phyloP scores from a whole-genome alignment of 2,113 vertebrate genomes.

The Colistium nudipinnis region DNA sequence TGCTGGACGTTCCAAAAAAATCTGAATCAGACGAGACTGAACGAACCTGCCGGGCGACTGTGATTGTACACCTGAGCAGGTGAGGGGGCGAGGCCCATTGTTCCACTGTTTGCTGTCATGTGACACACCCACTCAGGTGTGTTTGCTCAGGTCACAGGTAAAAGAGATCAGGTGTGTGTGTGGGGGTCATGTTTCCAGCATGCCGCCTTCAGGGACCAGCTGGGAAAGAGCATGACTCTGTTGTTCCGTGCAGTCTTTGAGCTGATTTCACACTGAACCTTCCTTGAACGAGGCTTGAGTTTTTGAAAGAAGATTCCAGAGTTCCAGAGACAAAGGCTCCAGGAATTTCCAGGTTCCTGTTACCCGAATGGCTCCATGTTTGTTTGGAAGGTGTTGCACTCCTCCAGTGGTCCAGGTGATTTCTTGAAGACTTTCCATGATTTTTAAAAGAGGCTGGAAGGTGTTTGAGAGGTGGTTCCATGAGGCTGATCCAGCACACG shows the following conservation, averaged over 20 bases:
- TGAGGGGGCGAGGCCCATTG: conserved; percentile 29
- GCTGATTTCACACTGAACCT: no score
- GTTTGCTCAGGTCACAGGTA: conserved; percentile 2
- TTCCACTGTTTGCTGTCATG: conserved; percentile 44
- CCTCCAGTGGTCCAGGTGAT: no score
- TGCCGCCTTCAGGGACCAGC: conserved; percentile 9
- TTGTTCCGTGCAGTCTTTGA: neutral
- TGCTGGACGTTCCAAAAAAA: neutral
- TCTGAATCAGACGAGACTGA: neutral
- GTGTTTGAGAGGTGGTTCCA: no score
- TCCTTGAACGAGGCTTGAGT: no score
- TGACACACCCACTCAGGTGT: conserved; percentile 27
- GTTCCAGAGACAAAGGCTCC: no score
- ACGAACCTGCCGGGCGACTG: conserved; percentile 33
- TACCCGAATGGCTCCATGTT: no score
- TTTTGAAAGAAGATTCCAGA: no score
- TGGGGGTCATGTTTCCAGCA: conserved; percentile 1
- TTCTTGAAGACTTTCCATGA: no score
- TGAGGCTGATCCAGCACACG: no score
- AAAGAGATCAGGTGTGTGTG: neutral
- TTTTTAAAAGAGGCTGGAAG: no score
- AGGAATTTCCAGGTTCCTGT: no score
- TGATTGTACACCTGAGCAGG: conserved; percentile 40
- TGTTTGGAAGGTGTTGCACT: no score
- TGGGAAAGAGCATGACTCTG: neutral